A percentile compares a stretch with the other conserved stretches of the same genome.
These are phyloP conservation scores for Brachionus manjavacas DNA, from an alignment of 1,140 invertebrate genomes.

Conservation along the genomic window DNA sequence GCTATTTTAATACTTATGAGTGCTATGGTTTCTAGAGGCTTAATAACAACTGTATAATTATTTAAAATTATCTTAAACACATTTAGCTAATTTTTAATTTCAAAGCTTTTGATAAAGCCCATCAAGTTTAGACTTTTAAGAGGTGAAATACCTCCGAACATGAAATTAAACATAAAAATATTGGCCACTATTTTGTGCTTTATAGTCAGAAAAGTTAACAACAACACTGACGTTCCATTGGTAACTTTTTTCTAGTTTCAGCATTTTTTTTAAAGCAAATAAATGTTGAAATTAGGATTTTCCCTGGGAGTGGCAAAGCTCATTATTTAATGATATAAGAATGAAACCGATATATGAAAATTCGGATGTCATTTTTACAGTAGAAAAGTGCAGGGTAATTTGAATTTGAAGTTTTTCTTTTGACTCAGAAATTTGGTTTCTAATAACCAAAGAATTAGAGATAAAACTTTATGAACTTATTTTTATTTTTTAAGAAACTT, in stretches of 20 bases:
- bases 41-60: not conserved
- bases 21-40: constrained; percentile 16
- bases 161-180: constrained; percentile 29
- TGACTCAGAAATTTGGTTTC: not conserved
- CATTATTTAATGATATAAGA: constrained; percentile 11
- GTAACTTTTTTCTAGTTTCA: not conserved
- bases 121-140: constrained; percentile 33
- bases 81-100: not conserved
- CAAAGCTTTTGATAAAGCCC: constrained; percentile 35
- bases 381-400: constrained; percentile 10
- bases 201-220: constrained; percentile 19
- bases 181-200: constrained; percentile 31
- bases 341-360: constrained; percentile 34
- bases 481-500: not conserved
- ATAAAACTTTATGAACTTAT: not conserved
- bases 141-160: not conserved
- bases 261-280: not conserved
- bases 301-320: constrained; percentile 42
- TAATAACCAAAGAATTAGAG: not conserved
- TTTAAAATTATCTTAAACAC: not conserved
- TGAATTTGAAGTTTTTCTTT: not conserved
- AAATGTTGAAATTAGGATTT: not conserved
- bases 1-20: constrained; percentile 35
- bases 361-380: not conserved
- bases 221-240: not conserved